Evolutionary conservation across 2,888 invertebrate genomes (phyloP), one percentile per base, ranked within the genome.

Genomic region (Ernsta delagoae): DNA sequence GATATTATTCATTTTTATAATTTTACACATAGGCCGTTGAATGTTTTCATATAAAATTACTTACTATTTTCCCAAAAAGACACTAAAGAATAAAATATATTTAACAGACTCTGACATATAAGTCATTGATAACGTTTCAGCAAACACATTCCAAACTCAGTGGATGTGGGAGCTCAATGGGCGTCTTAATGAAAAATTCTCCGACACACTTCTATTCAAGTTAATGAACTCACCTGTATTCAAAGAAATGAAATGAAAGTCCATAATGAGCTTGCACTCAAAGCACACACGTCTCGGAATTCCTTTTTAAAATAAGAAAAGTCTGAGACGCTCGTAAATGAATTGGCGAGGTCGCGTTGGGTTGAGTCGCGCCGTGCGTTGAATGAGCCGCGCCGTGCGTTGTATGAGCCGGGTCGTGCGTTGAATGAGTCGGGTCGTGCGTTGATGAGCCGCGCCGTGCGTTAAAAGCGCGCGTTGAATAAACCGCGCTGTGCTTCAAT

Each of bases 101-200:
- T 70, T 71, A 70, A 70, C 56, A 69, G 50, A 65, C 53, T 31
- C 56, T 54, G 62, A 69, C 59, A 61, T 57, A 59, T 64, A 34
- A 69, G 68, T 61, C 65, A 70, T 71, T 70, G 72, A 71, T 72
- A 71, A 69, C 70, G 71, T 60, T 66, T 70, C 45, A 48, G 64
- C 45, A 72, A 74, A 73, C 70, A 73, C 79, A 82, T 82, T 79
- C 76, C 75, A 74, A 77, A 79, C 77, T 78, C 73, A 50, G 5
- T 8, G 73, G 72, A 77, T 76, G 72, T 75, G 75, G 71, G 75
- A 77, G 75, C 81, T 85, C 83, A 84, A 86, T 87, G 82, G 81
- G 78, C 70, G 71, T 73, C 74, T 80, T 87, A 89, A 92, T 91
- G 90, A 91, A 92, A 92, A 92, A 92, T 92, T 90, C 91, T 87